phyloP scores from a whole-genome alignment of 1,140 invertebrate genomes.

The Panagrolaimus sp. region DNA sequence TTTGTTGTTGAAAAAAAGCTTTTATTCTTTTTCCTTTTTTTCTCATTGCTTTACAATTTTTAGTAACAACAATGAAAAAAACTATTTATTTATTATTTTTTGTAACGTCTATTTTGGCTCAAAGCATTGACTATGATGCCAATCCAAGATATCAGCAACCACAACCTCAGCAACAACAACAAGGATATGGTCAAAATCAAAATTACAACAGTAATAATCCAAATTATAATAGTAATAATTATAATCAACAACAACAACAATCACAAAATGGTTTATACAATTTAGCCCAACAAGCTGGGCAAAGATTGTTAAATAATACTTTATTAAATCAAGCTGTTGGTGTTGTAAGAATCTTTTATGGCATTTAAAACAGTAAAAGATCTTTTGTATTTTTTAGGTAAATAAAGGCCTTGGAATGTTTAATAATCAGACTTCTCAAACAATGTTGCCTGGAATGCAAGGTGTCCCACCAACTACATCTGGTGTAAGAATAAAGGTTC shows the following conservation, averaged over 20 bases:
- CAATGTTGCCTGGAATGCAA: background rate
- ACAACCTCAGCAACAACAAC: background rate
- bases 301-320: background rate
- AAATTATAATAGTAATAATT: background rate
- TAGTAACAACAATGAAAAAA: background rate
- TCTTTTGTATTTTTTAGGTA: background rate
- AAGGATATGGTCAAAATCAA: background rate
- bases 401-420: background rate
- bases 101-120: background rate
- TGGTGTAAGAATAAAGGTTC: background rate
- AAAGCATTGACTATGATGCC: background rate
- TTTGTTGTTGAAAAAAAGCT: background rate
- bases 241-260: background rate
- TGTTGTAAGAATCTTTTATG: background rate
- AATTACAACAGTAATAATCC: background rate
- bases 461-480: background rate
- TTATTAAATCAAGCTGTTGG: background rate
- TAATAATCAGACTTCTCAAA: background rate
- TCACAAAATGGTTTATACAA: background rate
- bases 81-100: constrained; percentile 8
- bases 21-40: constrained; percentile 8
- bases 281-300: background rate
- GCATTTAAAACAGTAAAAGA: background rate
- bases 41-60: no score
- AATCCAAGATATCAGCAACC: background rate